Base-by-base conservation (phyloP, 2,113 vertebrate genomes). In the Formicarius rufipectus region DNA sequence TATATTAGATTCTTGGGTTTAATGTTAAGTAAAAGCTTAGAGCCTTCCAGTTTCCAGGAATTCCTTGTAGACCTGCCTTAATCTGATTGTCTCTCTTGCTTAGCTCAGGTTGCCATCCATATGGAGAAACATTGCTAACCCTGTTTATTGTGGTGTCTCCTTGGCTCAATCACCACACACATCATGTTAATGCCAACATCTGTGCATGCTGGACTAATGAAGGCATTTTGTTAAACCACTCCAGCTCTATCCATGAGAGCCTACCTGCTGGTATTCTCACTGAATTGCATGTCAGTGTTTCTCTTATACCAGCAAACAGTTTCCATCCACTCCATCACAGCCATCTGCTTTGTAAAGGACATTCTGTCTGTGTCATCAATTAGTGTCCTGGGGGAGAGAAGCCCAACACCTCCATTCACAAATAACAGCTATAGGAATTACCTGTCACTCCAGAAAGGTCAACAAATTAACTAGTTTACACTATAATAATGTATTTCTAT, bases 141-240 rank as follows among this genome's bases (percentile, higher is more conserved):
- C 23, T 37, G 30, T 69, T 55, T 35, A 47, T 23, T 25, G 12
- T 31, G 9, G 13, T 15, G 20, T 47, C 44, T 49, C 45, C 42
- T 76, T 40, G 15, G 9, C 40, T 71, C n/a, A 28, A 0, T n/a
- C 50, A 40, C 31, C 12, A 9, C 14, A 24, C 1, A 0, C 1
- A 2, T 50, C 22, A 56, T 37, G 44, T 7, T 25, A 39, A 39
- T 17, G 2, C 16, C 14, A 33, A 30, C 14, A 4, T 28, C 52
- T 47, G 19, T 62, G 42, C 25, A 9, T 4, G 0, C 40, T 42
- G 24, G 8, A 30, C 3, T 52, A 69, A 39, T 1, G 3, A 27
- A 73, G 25, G 6, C 30, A 67, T 71, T 89, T 53, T 71, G 20
- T 53, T 69, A 14, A 66, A 71, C 11, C 9, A 7, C 28, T 49